phyloP scores from a whole-genome alignment of 2,888 invertebrate genomes.

The Dione juno region DNA sequence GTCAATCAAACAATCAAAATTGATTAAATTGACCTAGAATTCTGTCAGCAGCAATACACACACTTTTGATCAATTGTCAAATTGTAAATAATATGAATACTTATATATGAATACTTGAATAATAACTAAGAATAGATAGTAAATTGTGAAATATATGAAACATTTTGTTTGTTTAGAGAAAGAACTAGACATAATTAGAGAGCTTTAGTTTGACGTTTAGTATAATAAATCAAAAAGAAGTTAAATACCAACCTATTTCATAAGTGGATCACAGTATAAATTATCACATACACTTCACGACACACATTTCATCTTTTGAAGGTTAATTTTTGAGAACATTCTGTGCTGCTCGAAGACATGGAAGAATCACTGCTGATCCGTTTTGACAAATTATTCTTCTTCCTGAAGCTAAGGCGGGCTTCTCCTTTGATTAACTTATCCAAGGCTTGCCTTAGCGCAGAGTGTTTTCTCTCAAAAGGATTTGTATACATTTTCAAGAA shows the following conservation, averaged over 20 bases:
- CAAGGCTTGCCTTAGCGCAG: conserved; percentile 85
- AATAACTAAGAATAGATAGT: too few species aligned
- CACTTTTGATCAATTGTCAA: too few species aligned
- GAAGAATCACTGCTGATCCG: conserved; percentile 63
- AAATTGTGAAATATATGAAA: too few species aligned
- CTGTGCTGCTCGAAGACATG: conserved; percentile 60
- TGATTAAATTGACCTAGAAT: conserved; percentile 39
- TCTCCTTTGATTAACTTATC: conserved; percentile 85
- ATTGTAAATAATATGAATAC: too few species aligned
- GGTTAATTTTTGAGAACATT: conserved; percentile 57
- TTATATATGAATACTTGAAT: too few species aligned
- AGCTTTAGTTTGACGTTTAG: too few species aligned
- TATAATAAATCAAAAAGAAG: background rate
- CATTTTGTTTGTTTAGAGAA: too few species aligned
- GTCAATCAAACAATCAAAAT: background rate
- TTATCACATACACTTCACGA: conserved; percentile 66
- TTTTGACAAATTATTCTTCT: conserved; percentile 60
- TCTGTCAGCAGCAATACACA: background rate
- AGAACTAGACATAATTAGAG: too few species aligned
- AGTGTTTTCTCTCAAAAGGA: conserved; percentile 88
- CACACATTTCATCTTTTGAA: conserved; percentile 67
- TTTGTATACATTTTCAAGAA: conserved; percentile 85
- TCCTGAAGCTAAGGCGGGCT: conserved; percentile 67
- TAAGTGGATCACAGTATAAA: conserved; percentile 54
- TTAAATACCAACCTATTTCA: conserved; percentile 65